A percentile compares a stretch with the other conserved stretches of the same genome.
Evolutionary conservation across 2,888 invertebrate genomes (phyloP).

Genomic region (Tenthredo mesomela): DNA sequence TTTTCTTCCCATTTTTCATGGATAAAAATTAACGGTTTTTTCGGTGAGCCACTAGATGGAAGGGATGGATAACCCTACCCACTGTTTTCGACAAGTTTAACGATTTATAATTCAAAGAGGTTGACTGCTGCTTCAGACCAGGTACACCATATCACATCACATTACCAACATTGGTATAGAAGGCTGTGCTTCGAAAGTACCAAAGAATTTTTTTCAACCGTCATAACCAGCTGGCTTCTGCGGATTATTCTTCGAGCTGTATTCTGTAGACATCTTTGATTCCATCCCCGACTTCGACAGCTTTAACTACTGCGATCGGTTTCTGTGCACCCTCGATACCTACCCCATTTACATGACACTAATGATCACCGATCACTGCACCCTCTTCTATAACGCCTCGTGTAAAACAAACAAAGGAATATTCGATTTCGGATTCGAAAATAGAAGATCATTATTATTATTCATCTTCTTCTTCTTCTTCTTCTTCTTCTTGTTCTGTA

Average conservation of each 20-base stretch:
- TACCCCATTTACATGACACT: conserved; percentile 17
- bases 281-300: not conserved
- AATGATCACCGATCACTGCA: conserved; percentile 17
- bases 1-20: not conserved
- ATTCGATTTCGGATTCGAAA: not conserved
- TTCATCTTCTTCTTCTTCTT: not conserved
- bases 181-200: not conserved
- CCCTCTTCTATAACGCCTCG: not conserved
- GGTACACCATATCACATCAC: not conserved
- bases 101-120: not conserved
- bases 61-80: not conserved
- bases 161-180: not conserved
- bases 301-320: not conserved
- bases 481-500: not conserved
- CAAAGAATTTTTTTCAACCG: not conserved
- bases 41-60: too few species aligned
- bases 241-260: not conserved
- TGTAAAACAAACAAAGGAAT: conserved; percentile 3
- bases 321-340: not conserved
- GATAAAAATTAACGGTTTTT: not conserved
- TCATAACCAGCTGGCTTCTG: not conserved
- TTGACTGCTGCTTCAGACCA: not conserved
- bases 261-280: not conserved
- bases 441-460: not conserved
- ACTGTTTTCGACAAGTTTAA: not conserved